A percentile compares a stretch with the other conserved stretches of the same genome.
Evolutionary conservation across 2,797 vertebrate species (phyloP).

Genomic region (Diplodus sargus): DNA sequence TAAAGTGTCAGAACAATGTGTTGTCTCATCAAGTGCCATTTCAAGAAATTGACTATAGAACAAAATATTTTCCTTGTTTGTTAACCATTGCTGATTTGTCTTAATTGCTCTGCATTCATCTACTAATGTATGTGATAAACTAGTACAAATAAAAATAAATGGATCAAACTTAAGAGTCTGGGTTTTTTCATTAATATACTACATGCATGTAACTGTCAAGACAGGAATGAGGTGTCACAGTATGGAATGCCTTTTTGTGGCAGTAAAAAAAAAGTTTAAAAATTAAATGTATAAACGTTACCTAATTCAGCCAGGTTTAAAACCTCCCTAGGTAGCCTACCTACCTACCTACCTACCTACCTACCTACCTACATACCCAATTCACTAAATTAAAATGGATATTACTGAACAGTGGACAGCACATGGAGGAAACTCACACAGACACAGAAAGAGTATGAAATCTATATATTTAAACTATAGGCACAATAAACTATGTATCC

Average conservation of each 20-base stretch:
- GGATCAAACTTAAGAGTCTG: background rate
- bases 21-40: conserved; percentile 4
- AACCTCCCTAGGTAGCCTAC: no score
- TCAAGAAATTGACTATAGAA: conserved; percentile 8
- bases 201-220: background rate
- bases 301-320: no score
- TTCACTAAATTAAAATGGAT: background rate
- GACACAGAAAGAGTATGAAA: background rate
- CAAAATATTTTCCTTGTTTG: conserved; percentile 4
- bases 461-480: background rate
- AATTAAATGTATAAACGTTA: no score
- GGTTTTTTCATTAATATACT: conserved; percentile 5
- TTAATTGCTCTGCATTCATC: conserved; percentile 9
- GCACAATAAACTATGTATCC: background rate
- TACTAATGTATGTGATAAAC: conserved; percentile 12
- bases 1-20: background rate
- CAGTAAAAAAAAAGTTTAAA: no score
- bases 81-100: conserved; percentile 3
- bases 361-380: no score
- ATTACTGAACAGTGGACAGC: background rate
- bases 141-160: conserved; percentile 26
- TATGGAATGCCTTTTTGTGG: no score
- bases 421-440: background rate
- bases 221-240: background rate
- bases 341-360: no score